These are phyloP conservation scores for Drosophila birchii DNA, from an alignment of 2,888 invertebrate genomes.

Conservation along the genomic window DNA sequence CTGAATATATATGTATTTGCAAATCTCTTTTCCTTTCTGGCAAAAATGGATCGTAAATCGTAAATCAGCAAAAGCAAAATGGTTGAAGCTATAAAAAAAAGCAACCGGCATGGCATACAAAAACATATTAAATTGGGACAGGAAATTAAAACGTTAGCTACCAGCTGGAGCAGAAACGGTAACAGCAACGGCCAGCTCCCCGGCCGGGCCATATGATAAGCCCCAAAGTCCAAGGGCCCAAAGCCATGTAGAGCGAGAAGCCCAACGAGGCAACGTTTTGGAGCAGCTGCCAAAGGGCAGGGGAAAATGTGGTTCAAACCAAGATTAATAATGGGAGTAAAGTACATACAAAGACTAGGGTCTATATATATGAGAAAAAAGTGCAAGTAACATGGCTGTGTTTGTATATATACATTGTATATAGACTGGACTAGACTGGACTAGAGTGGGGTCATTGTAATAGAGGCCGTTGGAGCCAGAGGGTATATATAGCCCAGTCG, in stretches of 20 bases:
- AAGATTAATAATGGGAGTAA: slow-evolving; percentile 52
- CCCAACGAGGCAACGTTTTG: slow-evolving; percentile 29
- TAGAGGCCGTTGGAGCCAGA: neutral
- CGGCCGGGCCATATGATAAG: slow-evolving; percentile 38
- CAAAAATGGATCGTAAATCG: slow-evolving; percentile 25
- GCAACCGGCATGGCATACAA: slow-evolving; percentile 19
- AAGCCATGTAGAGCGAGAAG: slow-evolving; percentile 42
- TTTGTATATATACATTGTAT: neutral
- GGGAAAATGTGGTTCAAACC: slow-evolving; percentile 39
- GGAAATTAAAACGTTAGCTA: slow-evolving; percentile 61
- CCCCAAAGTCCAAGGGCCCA: slow-evolving; percentile 16
- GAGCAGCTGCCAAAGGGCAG: slow-evolving; percentile 33
- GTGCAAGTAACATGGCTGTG: slow-evolving; percentile 58
- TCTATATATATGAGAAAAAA: slow-evolving; percentile 45
- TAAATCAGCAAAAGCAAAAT: slow-evolving; percentile 36
- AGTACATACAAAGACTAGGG: neutral
- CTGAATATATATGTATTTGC: neutral
- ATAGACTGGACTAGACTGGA: slow-evolving; percentile 2
- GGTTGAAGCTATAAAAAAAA: slow-evolving; percentile 30
- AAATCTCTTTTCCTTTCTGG: neutral
- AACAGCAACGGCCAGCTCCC: slow-evolving; percentile 37
- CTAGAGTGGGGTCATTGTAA: neutral
- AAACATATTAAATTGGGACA: slow-evolving; percentile 51
- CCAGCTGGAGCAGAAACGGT: slow-evolving; percentile 48
- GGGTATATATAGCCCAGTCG: no score